Conservation (phyloP, 2,797 vertebrate genomes). For the Borostomias antarcticus region DNA sequence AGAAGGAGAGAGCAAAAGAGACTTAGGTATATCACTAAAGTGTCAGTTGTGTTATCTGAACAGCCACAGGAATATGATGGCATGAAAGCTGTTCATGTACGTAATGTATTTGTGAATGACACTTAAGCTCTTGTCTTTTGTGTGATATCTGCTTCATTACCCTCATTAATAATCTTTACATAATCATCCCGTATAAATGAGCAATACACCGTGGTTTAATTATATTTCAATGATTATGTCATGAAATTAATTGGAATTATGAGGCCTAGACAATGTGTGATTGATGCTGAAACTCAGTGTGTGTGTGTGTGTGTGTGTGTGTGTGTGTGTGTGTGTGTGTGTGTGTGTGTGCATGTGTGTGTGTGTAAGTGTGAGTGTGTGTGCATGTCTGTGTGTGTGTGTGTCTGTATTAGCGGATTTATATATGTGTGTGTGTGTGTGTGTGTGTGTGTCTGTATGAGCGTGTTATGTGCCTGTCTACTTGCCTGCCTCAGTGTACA, state of each 20-base stretch:
- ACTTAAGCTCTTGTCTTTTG: not conserved
- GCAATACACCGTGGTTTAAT: constrained; percentile 27
- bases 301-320: constrained; percentile 7
- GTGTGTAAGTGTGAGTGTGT: not conserved
- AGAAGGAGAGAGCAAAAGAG: not conserved
- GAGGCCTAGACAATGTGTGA: not conserved
- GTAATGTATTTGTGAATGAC: not conserved
- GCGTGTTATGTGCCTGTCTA: no score
- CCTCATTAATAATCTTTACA: constrained; percentile 30
- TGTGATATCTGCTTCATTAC: constrained; percentile 13
- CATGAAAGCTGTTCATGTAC: not conserved
- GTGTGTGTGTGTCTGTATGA: no score
- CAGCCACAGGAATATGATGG: not conserved
- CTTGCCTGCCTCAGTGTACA: no score
- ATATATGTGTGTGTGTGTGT: no score
- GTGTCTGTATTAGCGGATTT: not conserved
- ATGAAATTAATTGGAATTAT: not conserved
- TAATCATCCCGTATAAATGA: constrained; percentile 32
- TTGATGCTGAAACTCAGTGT: constrained; percentile 3
- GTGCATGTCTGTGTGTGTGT: constrained; percentile 27
- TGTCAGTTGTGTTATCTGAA: no score
- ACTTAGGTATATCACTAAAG: no score
- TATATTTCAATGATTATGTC: constrained; percentile 22
- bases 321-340: constrained; percentile 11
- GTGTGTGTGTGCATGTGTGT: constrained; percentile 21